phyloP scores from a whole-genome alignment of 2,888 invertebrate species.

The Cosmia trapezina region DNA sequence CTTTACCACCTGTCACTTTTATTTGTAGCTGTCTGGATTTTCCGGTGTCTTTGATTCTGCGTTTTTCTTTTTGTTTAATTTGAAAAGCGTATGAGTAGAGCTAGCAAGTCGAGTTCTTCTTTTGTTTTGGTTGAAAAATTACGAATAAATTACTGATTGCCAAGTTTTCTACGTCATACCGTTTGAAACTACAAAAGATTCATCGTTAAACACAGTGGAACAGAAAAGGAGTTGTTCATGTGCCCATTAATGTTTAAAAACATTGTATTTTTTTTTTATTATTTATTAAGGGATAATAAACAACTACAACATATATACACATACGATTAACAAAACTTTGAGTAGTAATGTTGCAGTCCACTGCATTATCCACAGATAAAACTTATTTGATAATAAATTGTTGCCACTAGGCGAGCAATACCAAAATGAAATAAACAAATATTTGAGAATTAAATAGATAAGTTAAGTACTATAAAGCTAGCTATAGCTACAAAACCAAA shows the following conservation, averaged over 20 bases:
- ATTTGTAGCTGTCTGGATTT: conserved; percentile 42
- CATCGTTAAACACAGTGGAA: conserved; percentile 9
- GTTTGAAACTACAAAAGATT: conserved; percentile 12
- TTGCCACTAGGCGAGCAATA: too few species aligned
- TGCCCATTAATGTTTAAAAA: not conserved
- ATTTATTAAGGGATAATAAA: too few species aligned
- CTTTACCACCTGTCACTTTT: conserved; percentile 60
- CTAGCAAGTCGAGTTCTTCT: not conserved
- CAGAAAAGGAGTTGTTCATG: conserved; percentile 13
- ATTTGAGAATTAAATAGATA: too few species aligned
- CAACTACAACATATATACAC: too few species aligned
- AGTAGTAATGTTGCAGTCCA: too few species aligned
- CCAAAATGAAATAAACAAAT: too few species aligned
- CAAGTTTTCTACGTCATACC: conserved; percentile 30
- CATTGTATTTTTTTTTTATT: too few species aligned
- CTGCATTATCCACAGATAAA: too few species aligned
- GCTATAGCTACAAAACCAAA: too few species aligned
- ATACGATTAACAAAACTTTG: too few species aligned
- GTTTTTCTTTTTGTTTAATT: conserved; percentile 24
- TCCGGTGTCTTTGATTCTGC: conserved; percentile 36
- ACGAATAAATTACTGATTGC: conserved; percentile 27
- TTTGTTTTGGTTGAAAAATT: conserved; percentile 29
- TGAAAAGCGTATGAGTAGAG: conserved; percentile 9
- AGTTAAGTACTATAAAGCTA: too few species aligned
- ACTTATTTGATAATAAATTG: too few species aligned